Percentiles rank a stretch among this genome's conserved stretches.
Evolutionary conservation across 2,113 vertebrate genomes (phyloP).

Genomic region (Chaetodon auriga): DNA sequence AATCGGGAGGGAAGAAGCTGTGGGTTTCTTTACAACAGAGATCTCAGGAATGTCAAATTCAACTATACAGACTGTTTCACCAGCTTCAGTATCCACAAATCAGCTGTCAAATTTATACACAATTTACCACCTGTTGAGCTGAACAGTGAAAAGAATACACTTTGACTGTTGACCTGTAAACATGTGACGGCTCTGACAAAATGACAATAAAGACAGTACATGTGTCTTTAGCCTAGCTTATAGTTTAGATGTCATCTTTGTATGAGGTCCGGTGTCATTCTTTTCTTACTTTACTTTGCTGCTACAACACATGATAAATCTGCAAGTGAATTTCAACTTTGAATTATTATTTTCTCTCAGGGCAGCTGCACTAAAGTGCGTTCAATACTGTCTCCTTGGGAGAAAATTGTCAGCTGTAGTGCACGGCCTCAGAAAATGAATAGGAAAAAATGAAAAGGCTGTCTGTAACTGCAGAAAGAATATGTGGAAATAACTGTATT

Average conservation of each 20-base stretch:
- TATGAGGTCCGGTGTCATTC: not conserved
- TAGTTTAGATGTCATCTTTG: not conserved
- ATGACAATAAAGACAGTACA: not conserved
- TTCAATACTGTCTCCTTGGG: slow-evolving; percentile 50
- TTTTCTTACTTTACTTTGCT: not conserved
- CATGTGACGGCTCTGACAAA: not conserved
- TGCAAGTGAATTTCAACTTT: slow-evolving; percentile 26
- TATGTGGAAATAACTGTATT: slow-evolving; percentile 1
- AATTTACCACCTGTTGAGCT: slow-evolving; percentile 1
- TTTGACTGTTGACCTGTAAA: not conserved
- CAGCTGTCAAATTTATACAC: not conserved
- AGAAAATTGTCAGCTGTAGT: slow-evolving; percentile 28
- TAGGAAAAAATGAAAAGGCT: slow-evolving; percentile 6
- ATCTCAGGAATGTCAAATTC: not conserved
- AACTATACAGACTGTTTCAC: not conserved
- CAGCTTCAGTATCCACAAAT: not conserved
- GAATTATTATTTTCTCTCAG: slow-evolving; percentile 30
- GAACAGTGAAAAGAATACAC: not conserved
- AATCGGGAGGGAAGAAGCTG: not conserved
- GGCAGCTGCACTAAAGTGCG: slow-evolving; percentile 22
- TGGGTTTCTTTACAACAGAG: not conserved
- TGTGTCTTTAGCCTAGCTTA: not conserved
- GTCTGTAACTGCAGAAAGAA: slow-evolving; percentile 14
- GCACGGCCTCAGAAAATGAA: slow-evolving; percentile 33
- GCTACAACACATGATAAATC: slow-evolving; percentile 7